Percentiles rank a stretch among this genome's conserved stretches.
These are phyloP conservation scores for Microtus ochrogaster DNA, from an alignment of 2,113 vertebrate species.

Conservation along the genomic window DNA sequence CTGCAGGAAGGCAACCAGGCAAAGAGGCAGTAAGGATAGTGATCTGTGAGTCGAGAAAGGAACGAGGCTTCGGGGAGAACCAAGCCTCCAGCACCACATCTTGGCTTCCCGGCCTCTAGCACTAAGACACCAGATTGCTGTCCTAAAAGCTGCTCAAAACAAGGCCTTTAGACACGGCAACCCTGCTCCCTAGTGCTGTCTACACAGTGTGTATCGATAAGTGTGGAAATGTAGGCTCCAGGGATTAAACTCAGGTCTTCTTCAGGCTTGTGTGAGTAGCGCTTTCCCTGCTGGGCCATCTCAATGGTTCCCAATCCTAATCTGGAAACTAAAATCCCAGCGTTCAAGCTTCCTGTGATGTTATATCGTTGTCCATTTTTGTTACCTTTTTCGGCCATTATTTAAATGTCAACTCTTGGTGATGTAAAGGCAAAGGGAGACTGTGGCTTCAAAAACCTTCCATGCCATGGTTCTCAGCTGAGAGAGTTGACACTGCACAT, in stretches of 20 bases:
- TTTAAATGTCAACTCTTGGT: not conserved
- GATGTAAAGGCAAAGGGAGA: not conserved
- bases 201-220: not conserved
- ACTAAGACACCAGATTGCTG: not conserved
- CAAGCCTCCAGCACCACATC: not conserved
- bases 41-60: not conserved
- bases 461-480: not conserved
- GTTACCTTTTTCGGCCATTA: not conserved
- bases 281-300: not conserved
- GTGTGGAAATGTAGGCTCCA: not conserved
- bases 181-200: not conserved
- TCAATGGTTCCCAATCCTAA: too few species aligned
- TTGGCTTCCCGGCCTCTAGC: not conserved
- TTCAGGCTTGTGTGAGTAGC: not conserved
- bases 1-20: not conserved
- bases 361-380: not conserved
- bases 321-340: conserved; percentile 3
- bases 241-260: not conserved
- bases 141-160: not conserved
- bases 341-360: not conserved
- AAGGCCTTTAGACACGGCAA: not conserved
- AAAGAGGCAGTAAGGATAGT: not conserved
- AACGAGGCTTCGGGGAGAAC: not conserved
- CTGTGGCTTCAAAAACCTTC: not conserved
- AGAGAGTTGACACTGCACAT: not conserved